Evolutionary conservation across 2,888 invertebrate species (phyloP).

Genomic region (Meliscaeva auricollis): DNA sequence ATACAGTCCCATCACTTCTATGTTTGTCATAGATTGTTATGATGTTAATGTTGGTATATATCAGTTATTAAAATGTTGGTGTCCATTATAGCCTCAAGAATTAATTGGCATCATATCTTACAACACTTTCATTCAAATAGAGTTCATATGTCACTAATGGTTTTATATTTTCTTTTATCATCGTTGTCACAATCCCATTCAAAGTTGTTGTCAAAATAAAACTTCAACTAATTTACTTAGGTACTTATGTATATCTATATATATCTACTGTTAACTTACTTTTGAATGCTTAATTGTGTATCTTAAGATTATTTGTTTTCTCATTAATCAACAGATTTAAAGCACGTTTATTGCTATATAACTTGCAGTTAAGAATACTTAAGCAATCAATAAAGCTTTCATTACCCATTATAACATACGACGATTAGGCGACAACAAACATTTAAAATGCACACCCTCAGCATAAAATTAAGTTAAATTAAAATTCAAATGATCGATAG

Average conservation of each 20-base stretch:
- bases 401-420: neutral
- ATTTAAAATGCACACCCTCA: constrained; percentile 29
- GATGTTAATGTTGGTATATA: too few relatives aligned
- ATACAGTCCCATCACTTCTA: too few relatives aligned
- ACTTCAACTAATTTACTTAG: too few relatives aligned
- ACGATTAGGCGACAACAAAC: constrained; percentile 6
- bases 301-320: constrained; percentile 3
- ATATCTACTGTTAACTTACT: neutral
- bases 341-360: constrained; percentile 1
- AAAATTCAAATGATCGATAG: constrained; percentile 30
- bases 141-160: constrained; percentile 9
- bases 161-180: neutral
- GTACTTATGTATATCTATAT: too few relatives aligned
- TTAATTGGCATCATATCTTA: neutral
- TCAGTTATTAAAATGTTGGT: neutral
- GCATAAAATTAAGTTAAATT: constrained; percentile 1
- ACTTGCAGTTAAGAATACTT: constrained; percentile 16
- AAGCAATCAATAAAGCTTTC: constrained; percentile 21
- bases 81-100: neutral
- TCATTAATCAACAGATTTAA: constrained; percentile 13
- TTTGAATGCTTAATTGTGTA: constrained; percentile 7
- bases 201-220: neutral
- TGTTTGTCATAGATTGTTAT: too few relatives aligned
- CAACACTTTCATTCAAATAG: neutral
- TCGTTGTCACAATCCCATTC: neutral